Conservation (phyloP, 2,888 invertebrate genomes). For the Lithophane socia region DNA sequence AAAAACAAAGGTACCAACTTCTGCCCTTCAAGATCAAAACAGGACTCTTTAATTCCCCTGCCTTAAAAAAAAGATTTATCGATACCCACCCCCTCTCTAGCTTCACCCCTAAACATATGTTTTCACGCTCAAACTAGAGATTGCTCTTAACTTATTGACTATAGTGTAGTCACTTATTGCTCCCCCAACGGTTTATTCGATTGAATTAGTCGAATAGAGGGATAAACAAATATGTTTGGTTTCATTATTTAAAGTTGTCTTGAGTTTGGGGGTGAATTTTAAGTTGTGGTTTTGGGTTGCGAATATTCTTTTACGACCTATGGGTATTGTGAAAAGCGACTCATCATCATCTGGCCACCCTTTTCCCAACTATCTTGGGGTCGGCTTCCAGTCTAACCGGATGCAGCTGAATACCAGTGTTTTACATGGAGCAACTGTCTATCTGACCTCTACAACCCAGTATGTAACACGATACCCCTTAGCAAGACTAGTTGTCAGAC, state of each 20-base stretch:
- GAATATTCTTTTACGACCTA: background rate
- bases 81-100: slow-evolving; percentile 53
- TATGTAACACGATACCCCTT: background rate
- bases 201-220: slow-evolving; percentile 48
- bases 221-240: slow-evolving; percentile 32
- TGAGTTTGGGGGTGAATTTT: slow-evolving; percentile 36
- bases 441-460: background rate
- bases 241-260: slow-evolving; percentile 61
- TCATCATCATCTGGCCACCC: background rate
- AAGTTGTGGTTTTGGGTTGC: background rate
- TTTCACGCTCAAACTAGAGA: slow-evolving; percentile 68
- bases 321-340: background rate
- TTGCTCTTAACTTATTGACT: slow-evolving; percentile 68
- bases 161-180: slow-evolving; percentile 53
- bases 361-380: background rate
- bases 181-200: slow-evolving; percentile 42
- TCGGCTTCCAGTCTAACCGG: background rate
- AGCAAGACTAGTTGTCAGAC: too few relatives aligned
- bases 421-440: background rate
- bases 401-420: background rate
- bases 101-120: slow-evolving; percentile 70
- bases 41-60: background rate
- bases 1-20: background rate
- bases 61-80: slow-evolving; percentile 40
- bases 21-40: background rate